Conservation (phyloP, 2,888 invertebrate genomes). For the Cryptocheilus praepositus region DNA sequence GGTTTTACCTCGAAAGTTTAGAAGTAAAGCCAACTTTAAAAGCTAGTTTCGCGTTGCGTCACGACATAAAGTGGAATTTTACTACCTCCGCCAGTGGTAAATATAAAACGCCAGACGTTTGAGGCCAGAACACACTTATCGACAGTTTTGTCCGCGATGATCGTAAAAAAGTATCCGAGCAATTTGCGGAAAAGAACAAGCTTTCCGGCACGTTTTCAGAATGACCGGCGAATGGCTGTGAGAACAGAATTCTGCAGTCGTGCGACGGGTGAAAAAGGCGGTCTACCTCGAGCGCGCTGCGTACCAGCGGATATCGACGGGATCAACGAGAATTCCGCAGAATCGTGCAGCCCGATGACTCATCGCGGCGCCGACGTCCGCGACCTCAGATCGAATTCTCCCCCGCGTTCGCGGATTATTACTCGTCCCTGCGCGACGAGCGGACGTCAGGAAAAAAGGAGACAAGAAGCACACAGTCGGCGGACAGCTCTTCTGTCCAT, state of each 20-base stretch:
- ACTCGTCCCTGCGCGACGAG: conserved; percentile 36
- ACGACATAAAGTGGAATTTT: conserved; percentile 47
- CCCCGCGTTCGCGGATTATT: conserved; percentile 50
- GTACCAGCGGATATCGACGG: too few species aligned
- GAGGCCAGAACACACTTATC: conserved; percentile 42
- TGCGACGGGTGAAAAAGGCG: too few species aligned
- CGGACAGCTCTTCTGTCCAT: conserved; percentile 54
- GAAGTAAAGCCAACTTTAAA: conserved; percentile 46
- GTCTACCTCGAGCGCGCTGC: too few species aligned
- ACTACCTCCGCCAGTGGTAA: conserved; percentile 50
- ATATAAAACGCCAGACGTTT: conserved; percentile 45
- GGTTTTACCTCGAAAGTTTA: conserved; percentile 48
- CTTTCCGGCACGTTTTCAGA: neutral
- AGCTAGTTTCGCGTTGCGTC: conserved; percentile 46
- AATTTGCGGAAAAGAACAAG: conserved; percentile 3
- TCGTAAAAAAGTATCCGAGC: conserved; percentile 14
- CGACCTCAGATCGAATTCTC: conserved; percentile 51
- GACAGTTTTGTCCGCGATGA: conserved; percentile 35
- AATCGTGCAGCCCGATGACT: conserved; percentile 20
- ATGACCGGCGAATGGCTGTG: too few species aligned
- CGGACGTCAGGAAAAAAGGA: conserved; percentile 8
- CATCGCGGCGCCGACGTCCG: conserved; percentile 8
- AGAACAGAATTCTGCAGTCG: too few species aligned
- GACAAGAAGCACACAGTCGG: conserved; percentile 41
- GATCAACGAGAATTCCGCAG: too few species aligned